phyloP scores from a whole-genome alignment of 2,797 vertebrate genomes.

The Microchirus variegatus region DNA sequence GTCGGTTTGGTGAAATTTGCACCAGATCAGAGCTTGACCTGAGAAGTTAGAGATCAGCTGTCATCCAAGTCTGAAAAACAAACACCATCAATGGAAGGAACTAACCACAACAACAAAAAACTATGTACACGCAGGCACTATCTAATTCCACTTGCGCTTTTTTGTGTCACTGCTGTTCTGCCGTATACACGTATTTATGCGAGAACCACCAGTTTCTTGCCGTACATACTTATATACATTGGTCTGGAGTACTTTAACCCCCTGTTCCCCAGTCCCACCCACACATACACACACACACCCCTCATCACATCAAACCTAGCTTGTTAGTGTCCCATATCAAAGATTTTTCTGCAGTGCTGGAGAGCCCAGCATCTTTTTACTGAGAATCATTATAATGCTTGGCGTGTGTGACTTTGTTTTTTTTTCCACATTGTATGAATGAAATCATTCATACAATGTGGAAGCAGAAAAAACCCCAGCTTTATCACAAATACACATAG shows the following conservation, averaged over 20 bases:
- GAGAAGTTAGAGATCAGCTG: conserved; percentile 8
- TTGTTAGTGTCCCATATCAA: conserved; percentile 65
- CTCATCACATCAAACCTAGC: conserved; percentile 56
- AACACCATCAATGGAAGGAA: neutral
- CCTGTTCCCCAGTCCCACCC: conserved; percentile 8
- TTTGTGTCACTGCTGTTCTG: neutral
- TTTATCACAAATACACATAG: too few species aligned
- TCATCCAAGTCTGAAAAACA: neutral
- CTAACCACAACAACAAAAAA: neutral
- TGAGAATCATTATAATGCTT: conserved; percentile 42
- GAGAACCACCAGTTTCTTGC: conserved; percentile 6
- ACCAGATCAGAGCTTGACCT: neutral
- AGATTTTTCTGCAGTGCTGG: conserved; percentile 30
- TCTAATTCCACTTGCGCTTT: neutral
- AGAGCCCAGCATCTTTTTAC: conserved; percentile 46
- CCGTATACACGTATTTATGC: neutral
- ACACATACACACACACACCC: conserved; percentile 39
- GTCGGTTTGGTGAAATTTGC: neutral
- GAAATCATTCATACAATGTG: conserved; percentile 17
- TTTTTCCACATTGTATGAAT: too few species aligned
- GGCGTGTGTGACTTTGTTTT: neutral
- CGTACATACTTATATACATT: conserved; percentile 50
- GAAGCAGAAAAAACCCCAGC: too few species aligned
- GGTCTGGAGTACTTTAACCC: conserved; percentile 18
- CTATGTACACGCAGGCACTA: neutral